Percentiles rank a stretch among this genome's conserved stretches.
These are phyloP conservation scores for Liasis olivaceus DNA, from an alignment of 2,797 vertebrate genomes.

Conservation along the genomic window DNA sequence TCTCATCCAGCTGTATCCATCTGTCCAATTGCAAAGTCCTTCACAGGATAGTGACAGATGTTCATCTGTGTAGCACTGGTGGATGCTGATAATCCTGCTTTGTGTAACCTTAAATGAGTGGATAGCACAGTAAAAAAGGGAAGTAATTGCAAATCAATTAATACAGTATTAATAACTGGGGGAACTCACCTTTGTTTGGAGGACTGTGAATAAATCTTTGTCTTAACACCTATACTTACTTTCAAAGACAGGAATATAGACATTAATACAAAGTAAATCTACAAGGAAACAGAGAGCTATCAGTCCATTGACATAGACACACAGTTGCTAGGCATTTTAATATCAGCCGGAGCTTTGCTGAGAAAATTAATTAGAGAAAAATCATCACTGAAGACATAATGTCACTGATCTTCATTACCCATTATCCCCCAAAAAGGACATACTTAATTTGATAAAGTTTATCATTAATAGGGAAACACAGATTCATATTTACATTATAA, in stretches of 20 bases:
- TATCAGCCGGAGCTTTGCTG: constrained; percentile 47
- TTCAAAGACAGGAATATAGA: constrained; percentile 13
- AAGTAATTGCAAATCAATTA: constrained; percentile 49
- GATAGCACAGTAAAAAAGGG: constrained; percentile 25
- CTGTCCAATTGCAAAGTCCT: background rate
- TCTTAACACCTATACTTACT: constrained; percentile 4
- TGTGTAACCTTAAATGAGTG: constrained; percentile 37
- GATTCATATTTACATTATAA: constrained; percentile 45
- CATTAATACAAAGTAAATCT: constrained; percentile 41
- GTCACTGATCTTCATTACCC: constrained; percentile 49
- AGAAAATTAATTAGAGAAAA: constrained; percentile 66
- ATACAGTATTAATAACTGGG: constrained; percentile 37
- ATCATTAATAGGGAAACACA: constrained; percentile 45
- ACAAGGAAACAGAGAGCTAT: constrained; percentile 25
- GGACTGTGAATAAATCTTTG: constrained; percentile 35
- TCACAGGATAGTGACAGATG: background rate
- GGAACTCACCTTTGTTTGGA: constrained; percentile 40
- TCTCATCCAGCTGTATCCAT: background rate
- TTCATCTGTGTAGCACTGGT: background rate
- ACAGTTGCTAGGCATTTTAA: constrained; percentile 55
- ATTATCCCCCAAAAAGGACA: constrained; percentile 20
- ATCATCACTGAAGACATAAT: constrained; percentile 57
- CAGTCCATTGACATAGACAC: constrained; percentile 37
- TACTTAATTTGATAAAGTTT: constrained; percentile 53
- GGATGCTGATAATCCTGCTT: constrained; percentile 4